A percentile compares a stretch with the other conserved stretches of the same genome.
Conservation (phyloP, 2,797 vertebrate species). For the Neosilurus hyrtlii region DNA sequence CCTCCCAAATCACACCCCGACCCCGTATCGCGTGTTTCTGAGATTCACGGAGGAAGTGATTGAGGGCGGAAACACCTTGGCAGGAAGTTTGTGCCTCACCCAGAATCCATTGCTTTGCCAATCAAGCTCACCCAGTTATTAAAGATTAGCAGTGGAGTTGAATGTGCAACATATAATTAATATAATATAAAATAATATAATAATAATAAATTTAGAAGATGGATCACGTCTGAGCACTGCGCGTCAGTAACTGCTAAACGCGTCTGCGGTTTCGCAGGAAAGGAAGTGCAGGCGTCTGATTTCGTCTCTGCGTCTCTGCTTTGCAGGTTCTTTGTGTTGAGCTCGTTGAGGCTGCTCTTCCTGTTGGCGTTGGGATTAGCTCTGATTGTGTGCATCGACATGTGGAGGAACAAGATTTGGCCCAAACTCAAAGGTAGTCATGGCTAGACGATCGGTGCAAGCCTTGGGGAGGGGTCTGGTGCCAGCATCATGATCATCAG, state of each 20-base stretch:
- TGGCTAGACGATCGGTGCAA: neutral
- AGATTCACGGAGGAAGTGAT: conserved; percentile 19
- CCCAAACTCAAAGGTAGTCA: conserved; percentile 83
- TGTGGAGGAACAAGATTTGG: conserved; percentile 93
- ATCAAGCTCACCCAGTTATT: neutral
- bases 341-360: conserved; percentile 87
- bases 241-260: neutral
- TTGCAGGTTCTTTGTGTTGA: conserved; percentile 89
- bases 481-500: too few species aligned
- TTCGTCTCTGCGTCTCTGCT: neutral
- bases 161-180: too few species aligned
- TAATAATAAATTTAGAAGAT: neutral
- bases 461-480: too few species aligned
- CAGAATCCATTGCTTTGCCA: too few species aligned
- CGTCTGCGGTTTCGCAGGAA: neutral
- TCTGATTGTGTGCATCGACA: conserved; percentile 81
- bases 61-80: neutral
- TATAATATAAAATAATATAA: neutral
- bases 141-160: neutral
- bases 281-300: neutral
- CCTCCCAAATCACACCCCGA: too few species aligned
- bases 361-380: conserved; percentile 80
- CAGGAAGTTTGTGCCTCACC: neutral
- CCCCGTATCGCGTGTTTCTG: neutral
- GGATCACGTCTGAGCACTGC: neutral